Evolutionary conservation across 2,888 invertebrate species (phyloP), one percentile per base, ranked within the genome.

Genomic region (Fabriciana adippe): DNA sequence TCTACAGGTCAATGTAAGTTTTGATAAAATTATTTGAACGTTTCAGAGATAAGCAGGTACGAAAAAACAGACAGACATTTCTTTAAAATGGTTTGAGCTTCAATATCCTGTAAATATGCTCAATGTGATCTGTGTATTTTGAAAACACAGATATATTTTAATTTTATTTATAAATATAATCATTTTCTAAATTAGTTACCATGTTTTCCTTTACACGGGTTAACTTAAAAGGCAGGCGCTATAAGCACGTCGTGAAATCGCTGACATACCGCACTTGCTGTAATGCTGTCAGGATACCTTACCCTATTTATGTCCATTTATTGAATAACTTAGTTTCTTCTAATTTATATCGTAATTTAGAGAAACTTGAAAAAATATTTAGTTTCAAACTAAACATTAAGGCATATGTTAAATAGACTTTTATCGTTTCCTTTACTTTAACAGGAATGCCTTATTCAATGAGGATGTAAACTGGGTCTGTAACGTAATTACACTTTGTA

Each of bases 251-350:
- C 57, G 53, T 47, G 57, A 59, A 65, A 59, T 65, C 59, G 53
- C 31, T 59, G 45, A 59, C 59, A 65, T 65, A 65, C 65, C 65
- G 18, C 45, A 57, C 50, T 61, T 18, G 14, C 51, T 51, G 31
- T 18, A 41, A 51, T 35, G 61, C 51, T 51, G 61, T 51, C 51
- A 35, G 51, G 61, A 50, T 61, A 61, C 61, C 21, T 61, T 41
- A 61, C 61, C 51, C 61, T 53, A 61, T 61, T 61, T 61, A 61
- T 50, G 61, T 53, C 51, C 51, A 18, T 61, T 61, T 53, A 61
- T 51, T 21, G 35, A 61, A 61, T 61, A 35, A 61, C 61, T 61
- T 41, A 18, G 61, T 61, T 61, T 41, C 51, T 61, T 50, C 51
- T 61, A 53, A 61, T 51, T 53, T 61, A 61, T 61, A 35, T 35